Conservation (phyloP, 2,888 invertebrate species). For the Netelia virgata region DNA sequence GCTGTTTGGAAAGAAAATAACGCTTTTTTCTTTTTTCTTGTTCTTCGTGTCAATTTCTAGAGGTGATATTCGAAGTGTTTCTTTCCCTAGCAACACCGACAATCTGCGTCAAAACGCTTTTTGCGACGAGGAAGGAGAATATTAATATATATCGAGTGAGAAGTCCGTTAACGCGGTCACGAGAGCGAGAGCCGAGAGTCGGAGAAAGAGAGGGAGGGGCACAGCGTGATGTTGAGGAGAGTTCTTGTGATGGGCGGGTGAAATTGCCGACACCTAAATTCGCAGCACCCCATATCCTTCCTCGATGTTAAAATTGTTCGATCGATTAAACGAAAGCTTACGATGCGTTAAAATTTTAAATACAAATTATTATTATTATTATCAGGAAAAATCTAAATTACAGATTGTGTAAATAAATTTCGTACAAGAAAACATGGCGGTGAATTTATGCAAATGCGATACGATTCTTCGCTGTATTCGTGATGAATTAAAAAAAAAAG, state of each 20-base stretch:
- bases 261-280: neutral
- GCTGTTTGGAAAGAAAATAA: neutral
- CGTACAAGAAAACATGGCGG: neutral
- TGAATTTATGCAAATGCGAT: neutral
- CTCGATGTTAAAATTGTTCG: too few species aligned
- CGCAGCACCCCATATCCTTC: neutral
- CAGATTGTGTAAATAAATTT: neutral
- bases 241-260: constrained; percentile 1
- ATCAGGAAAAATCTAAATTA: neutral
- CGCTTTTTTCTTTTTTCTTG: neutral
- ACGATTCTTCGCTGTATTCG: neutral
- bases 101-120: neutral
- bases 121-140: constrained; percentile 3
- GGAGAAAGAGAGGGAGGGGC: constrained; percentile 49
- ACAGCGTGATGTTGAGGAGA: constrained; percentile 32
- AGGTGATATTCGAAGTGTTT: neutral
- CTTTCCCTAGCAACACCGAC: neutral
- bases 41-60: neutral
- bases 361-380: too few species aligned
- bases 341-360: too few species aligned
- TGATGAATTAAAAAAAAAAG: neutral
- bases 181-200: constrained; percentile 36
- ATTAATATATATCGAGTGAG: constrained; percentile 30
- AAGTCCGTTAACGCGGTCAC: constrained; percentile 51
- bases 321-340: neutral